A percentile compares a stretch with the other conserved stretches of the same genome.
phyloP scores from a whole-genome alignment of 2,797 vertebrate species.

The Hylomyscus alleni region DNA sequence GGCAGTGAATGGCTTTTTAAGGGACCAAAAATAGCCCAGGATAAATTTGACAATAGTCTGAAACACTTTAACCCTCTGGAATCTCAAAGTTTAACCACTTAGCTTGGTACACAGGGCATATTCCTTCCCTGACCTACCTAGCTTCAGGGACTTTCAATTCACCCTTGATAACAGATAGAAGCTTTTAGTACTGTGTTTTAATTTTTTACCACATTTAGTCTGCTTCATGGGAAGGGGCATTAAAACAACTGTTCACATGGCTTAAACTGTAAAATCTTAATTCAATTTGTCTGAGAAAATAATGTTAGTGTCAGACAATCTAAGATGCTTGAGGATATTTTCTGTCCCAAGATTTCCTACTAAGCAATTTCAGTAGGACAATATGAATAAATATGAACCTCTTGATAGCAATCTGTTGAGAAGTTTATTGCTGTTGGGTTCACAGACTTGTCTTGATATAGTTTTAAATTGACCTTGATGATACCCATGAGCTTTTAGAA shows the following conservation, averaged over 20 bases:
- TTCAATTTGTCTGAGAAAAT: background rate
- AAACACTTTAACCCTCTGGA: background rate
- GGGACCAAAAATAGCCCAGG: background rate
- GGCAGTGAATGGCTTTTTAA: background rate
- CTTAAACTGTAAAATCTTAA: background rate
- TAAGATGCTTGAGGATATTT: background rate
- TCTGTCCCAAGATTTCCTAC: background rate
- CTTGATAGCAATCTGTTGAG: conserved; percentile 3
- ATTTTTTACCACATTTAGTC: background rate
- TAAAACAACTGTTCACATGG: background rate
- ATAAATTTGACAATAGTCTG: background rate
- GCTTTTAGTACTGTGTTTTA: background rate
- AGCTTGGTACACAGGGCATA: background rate
- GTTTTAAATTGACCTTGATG: conserved; percentile 43
- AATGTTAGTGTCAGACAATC: background rate
- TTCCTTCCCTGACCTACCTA: background rate
- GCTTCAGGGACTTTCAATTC: background rate
- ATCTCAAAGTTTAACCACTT: background rate
- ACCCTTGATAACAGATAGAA: background rate
- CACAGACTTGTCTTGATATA: background rate
- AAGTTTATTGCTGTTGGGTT: background rate
- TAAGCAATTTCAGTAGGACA: background rate
- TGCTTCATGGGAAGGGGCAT: background rate
- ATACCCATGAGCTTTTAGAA: background rate
- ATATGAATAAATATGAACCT: conserved; percentile 9